Evolutionary conservation across 53 echinoderm and acorn worm genomes (phyloP), one percentile per base, ranked within the genome.

Genomic region (Henricia sp.): DNA sequence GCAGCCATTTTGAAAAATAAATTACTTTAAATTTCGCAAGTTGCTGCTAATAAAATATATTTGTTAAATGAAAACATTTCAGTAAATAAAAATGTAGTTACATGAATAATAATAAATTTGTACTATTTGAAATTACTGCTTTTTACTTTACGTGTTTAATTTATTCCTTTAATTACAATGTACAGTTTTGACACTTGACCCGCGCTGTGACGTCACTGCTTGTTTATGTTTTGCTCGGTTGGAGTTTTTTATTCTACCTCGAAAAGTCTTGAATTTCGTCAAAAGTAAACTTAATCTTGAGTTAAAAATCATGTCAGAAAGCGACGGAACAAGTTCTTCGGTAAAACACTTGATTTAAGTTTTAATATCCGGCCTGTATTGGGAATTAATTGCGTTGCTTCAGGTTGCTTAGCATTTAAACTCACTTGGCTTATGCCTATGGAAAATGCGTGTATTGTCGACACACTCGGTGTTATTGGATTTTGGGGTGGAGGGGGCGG

Each of bases 1-100:
- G 80, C 80, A 80, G 80, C 80, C 80, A 80, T 80, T 35, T 80
- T 80, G 80, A 44, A 63, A 42, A 44, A 43, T 28, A 28, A 27
- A 41, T 26, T 1, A 32, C 42, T 4, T n/a, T 20, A 21, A 24
- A 23, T 1, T 11, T 40, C 17, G 20, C 16, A 21, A 40, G 1
- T 8, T 3, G 3, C 35, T 68, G 20, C 3, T 16, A 14, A 23
- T 25, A 39, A 5, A 0, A 3, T 41, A 41, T 17, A 39, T 39
- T 2, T 14, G 21, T 24, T 8, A 32, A 30, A 72, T 8, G n/a
- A 34, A 11, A 37, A 39, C 14, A 24, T 55, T 36, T 55, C 33
- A 10, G 0, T 37, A 55, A 10, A 9, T 34, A 23, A 36, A 20
- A 37, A 59, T 2, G 3, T 25, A 24, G n/a, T 59, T 14, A 48